Conservation (phyloP, 2,888 invertebrate species). For the Panorpa germanica region DNA sequence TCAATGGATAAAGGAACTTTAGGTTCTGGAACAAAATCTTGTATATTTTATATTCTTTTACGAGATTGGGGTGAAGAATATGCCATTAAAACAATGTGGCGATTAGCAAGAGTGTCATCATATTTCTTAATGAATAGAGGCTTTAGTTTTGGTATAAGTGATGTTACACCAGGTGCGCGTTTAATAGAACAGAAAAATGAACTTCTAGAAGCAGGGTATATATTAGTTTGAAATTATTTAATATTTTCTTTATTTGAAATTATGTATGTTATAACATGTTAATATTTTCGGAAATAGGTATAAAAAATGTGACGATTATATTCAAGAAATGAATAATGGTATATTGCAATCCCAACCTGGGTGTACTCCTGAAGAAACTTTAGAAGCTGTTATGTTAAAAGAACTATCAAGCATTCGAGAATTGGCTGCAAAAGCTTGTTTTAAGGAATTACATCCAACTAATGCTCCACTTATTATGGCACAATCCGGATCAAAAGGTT, state of each 20-base stretch:
- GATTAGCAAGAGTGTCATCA: slow-evolving; percentile 55
- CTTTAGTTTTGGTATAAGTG: slow-evolving; percentile 89
- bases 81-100: slow-evolving; percentile 84
- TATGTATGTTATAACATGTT: too few species aligned
- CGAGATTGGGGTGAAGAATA: slow-evolving; percentile 82
- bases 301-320: slow-evolving; percentile 76
- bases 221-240: not conserved
- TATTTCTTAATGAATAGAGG: slow-evolving; percentile 79
- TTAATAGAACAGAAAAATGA: slow-evolving; percentile 69
- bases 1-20: slow-evolving; percentile 90
- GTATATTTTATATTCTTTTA: slow-evolving; percentile 88
- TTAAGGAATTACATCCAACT: slow-evolving; percentile 68
- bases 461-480: slow-evolving; percentile 98
- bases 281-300: too few species aligned
- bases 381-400: slow-evolving; percentile 81
- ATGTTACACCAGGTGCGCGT: slow-evolving; percentile 83
- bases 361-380: slow-evolving; percentile 74
- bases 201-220: slow-evolving; percentile 48
- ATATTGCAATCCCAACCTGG: slow-evolving; percentile 84
- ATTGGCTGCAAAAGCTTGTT: slow-evolving; percentile 88
- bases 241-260: slow-evolving; percentile 7
- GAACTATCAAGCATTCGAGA: slow-evolving; percentile 92
- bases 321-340: slow-evolving; percentile 69
- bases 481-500: slow-evolving; percentile 91
- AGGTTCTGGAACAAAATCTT: slow-evolving; percentile 89